These are phyloP conservation scores for Liodrosophila aerea DNA, from an alignment of 2,888 invertebrate genomes.

Conservation along the genomic window DNA sequence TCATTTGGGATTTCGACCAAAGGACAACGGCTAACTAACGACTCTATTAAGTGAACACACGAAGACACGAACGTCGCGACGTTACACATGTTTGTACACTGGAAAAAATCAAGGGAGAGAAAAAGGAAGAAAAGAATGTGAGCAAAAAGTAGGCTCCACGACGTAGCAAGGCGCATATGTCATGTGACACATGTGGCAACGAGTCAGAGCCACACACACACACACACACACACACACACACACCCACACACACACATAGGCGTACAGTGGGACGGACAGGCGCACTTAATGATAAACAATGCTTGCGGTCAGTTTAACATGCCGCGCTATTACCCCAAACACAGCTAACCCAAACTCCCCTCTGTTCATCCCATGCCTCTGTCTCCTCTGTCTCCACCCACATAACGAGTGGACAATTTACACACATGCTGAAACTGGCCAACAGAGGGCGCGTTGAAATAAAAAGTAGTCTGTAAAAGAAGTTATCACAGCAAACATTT, in stretches of 20 bases:
- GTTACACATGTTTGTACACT: slow-evolving; percentile 51
- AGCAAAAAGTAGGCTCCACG: slow-evolving; percentile 5
- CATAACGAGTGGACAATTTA: slow-evolving; percentile 78
- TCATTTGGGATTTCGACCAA: slow-evolving; percentile 24
- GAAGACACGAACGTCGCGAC: slow-evolving; percentile 33
- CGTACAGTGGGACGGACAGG: slow-evolving; percentile 23
- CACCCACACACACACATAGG: background rate
- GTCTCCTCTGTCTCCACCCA: slow-evolving; percentile 16
- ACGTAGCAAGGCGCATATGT: slow-evolving; percentile 58
- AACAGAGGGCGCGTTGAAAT: slow-evolving; percentile 38
- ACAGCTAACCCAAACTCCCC: slow-evolving; percentile 20
- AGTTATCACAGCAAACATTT: slow-evolving; percentile 9
- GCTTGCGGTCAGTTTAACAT: slow-evolving; percentile 80
- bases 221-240: slow-evolving; percentile 1
- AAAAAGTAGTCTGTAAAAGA: slow-evolving; percentile 31
- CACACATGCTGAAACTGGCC: slow-evolving; percentile 69
- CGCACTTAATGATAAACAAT: slow-evolving; percentile 79
- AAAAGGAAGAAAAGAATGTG: slow-evolving; percentile 2
- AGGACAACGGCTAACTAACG: slow-evolving; percentile 48
- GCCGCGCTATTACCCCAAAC: slow-evolving; percentile 72
- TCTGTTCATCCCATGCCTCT: background rate
- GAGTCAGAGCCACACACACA: slow-evolving; percentile 25
- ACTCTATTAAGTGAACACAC: slow-evolving; percentile 58
- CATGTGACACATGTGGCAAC: slow-evolving; percentile 64
- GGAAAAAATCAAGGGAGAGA: slow-evolving; percentile 1